These are phyloP conservation scores for Tortrix viridana DNA, from an alignment of 2,888 invertebrate species.

Conservation along the genomic window DNA sequence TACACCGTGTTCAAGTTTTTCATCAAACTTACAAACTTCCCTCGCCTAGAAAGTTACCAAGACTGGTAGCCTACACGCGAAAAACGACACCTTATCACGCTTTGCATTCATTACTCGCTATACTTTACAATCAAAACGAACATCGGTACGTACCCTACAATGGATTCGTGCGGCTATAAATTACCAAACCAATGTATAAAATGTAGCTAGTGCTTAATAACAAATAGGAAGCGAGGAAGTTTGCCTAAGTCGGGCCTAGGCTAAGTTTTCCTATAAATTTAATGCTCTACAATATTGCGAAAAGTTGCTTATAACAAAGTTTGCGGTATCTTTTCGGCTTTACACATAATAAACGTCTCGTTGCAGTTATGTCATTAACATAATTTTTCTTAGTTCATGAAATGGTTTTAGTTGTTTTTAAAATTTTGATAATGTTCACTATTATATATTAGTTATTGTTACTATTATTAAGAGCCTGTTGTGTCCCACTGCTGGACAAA, in stretches of 20 bases:
- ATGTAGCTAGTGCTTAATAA: constrained; percentile 48
- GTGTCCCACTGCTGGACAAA: too few species aligned
- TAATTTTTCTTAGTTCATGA: constrained; percentile 11
- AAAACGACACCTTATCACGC: not conserved
- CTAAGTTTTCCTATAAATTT: constrained; percentile 65
- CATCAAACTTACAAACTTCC: constrained; percentile 47
- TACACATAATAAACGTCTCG: constrained; percentile 41
- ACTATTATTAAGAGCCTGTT: too few species aligned
- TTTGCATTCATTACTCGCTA: constrained; percentile 2
- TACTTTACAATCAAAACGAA: not conserved
- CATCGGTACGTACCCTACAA: constrained; percentile 6
- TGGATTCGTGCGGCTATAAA: constrained; percentile 34
- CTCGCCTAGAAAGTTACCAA: constrained; percentile 47
- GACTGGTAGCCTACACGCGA: constrained; percentile 41
- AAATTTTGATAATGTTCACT: too few species aligned
- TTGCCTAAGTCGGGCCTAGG: constrained; percentile 46
- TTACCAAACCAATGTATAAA: constrained; percentile 41
- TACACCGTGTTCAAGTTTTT: constrained; percentile 48
- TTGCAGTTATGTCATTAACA: constrained; percentile 24
- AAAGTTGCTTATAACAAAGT: constrained; percentile 46
- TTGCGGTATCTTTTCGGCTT: constrained; percentile 43
- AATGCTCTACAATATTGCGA: constrained; percentile 50
- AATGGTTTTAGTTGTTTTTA: not conserved
- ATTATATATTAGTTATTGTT: too few species aligned
- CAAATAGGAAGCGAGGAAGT: constrained; percentile 46